phyloP scores from a whole-genome alignment of 2,113 vertebrate species.

The Gallinago media region DNA sequence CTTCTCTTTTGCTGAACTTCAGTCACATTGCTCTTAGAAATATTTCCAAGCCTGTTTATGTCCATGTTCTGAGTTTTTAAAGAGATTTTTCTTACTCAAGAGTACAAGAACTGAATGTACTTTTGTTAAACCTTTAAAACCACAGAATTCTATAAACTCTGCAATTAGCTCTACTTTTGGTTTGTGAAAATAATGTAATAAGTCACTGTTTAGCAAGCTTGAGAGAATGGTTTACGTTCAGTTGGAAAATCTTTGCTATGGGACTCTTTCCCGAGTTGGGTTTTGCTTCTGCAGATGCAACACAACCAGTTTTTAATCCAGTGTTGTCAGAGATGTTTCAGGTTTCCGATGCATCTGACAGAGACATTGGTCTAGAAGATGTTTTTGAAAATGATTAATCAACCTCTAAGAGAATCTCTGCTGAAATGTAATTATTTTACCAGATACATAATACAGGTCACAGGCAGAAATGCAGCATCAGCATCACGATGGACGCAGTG shows the following conservation, averaged over 20 bases:
- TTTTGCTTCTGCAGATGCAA: not conserved
- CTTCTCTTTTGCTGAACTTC: not conserved
- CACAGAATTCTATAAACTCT: not conserved
- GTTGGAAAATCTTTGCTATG: not conserved
- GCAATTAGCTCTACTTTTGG: not conserved
- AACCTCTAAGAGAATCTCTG: not conserved
- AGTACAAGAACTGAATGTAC: not conserved
- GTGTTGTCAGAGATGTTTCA: not conserved
- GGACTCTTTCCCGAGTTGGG: not conserved
- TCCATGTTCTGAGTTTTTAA: not conserved
- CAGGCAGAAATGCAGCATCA: not conserved
- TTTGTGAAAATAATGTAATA: not conserved
- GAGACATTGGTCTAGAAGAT: not conserved
- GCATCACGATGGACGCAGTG: not conserved
- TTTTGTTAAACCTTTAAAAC: constrained; percentile 4
- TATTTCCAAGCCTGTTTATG: not conserved
- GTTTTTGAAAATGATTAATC: not conserved
- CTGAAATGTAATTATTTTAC: not conserved
- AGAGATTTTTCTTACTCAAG: not conserved
- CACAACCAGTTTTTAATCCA: not conserved
- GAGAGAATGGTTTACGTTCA: not conserved
- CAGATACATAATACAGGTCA: not conserved
- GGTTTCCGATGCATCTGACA: not conserved
- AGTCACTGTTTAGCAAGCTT: not conserved
- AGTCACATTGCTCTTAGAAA: not conserved